These are phyloP conservation scores for Agrotis exclamationis DNA, from an alignment of 2,888 invertebrate species.

Conservation along the genomic window DNA sequence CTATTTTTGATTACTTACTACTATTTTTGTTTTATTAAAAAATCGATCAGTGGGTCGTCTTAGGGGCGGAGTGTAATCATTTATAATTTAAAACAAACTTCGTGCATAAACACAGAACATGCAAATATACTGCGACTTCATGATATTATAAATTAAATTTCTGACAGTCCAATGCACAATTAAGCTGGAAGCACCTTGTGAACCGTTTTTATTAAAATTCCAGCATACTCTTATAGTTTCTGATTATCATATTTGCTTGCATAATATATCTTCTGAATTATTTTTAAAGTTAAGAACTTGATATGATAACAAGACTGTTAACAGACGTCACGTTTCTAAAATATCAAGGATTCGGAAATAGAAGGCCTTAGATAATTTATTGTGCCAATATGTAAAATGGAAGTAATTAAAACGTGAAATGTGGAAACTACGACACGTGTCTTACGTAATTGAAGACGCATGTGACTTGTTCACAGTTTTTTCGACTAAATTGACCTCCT, in stretches of 20 bases:
- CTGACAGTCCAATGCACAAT: conserved; percentile 37
- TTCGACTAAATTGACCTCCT: neutral
- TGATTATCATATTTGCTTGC: conserved; percentile 37
- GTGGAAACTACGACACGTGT: conserved; percentile 5
- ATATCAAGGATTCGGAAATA: conserved; percentile 14
- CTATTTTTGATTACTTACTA: no score
- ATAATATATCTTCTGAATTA: conserved; percentile 30
- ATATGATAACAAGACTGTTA: conserved; percentile 18
- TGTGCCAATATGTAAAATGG: neutral
- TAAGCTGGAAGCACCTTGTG: conserved; percentile 43
- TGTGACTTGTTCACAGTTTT: neutral
- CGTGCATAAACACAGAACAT: conserved; percentile 23
- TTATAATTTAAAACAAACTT: neutral
- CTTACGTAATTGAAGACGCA: neutral
- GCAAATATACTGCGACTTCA: conserved; percentile 18
- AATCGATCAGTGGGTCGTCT: no score
- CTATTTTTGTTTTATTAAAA: no score
- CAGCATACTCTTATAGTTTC: conserved; percentile 30
- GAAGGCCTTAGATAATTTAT: conserved; percentile 4
- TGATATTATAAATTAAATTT: conserved; percentile 22
- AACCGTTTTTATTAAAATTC: conserved; percentile 43
- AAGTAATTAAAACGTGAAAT: conserved; percentile 5
- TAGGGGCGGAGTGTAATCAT: neutral
- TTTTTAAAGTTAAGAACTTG: conserved; percentile 8
- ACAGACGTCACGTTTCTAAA: conserved; percentile 6